phyloP scores from a whole-genome alignment of 2,113 vertebrate species.

The Microtus ochrogaster region DNA sequence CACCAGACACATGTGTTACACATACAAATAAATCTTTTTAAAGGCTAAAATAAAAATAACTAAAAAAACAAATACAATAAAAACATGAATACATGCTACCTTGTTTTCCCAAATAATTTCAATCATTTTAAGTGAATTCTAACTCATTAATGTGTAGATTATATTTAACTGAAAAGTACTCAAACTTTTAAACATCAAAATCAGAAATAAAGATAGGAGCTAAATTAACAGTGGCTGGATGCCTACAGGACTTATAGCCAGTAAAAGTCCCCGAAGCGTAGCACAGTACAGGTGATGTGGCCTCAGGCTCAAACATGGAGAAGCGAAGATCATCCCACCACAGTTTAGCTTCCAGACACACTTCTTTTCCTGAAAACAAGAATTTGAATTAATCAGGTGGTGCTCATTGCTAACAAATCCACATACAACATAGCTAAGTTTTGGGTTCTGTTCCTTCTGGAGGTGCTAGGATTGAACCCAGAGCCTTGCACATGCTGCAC shows the following conservation, averaged over 20 bases:
- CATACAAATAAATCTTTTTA: background rate
- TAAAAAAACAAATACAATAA: background rate
- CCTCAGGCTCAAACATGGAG: constrained; percentile 88
- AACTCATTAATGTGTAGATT: background rate
- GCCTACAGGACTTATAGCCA: constrained; percentile 92
- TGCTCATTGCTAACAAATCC: constrained; percentile 19
- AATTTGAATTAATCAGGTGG: constrained; percentile 27
- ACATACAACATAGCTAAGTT: background rate
- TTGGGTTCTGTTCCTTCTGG: background rate
- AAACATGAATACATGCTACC: background rate
- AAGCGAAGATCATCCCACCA: constrained; percentile 94
- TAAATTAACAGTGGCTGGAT: constrained; percentile 52
- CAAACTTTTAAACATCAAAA: constrained; percentile 10
- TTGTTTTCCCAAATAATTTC: constrained; percentile 25
- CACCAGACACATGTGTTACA: background rate
- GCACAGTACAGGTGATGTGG: constrained; percentile 91
- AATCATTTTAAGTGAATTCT: constrained; percentile 45
- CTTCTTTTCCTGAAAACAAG: constrained; percentile 85
- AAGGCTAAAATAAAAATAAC: constrained; percentile 28
- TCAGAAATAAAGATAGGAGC: background rate
- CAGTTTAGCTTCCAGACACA: constrained; percentile 93
- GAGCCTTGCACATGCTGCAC: background rate
- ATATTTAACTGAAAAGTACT: constrained; percentile 34
- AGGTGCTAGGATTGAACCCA: background rate
- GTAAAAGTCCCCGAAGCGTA: constrained; percentile 90